Conservation (phyloP, 35 echinoderm and acorn worm genomes). For the Ptychodera flava region DNA sequence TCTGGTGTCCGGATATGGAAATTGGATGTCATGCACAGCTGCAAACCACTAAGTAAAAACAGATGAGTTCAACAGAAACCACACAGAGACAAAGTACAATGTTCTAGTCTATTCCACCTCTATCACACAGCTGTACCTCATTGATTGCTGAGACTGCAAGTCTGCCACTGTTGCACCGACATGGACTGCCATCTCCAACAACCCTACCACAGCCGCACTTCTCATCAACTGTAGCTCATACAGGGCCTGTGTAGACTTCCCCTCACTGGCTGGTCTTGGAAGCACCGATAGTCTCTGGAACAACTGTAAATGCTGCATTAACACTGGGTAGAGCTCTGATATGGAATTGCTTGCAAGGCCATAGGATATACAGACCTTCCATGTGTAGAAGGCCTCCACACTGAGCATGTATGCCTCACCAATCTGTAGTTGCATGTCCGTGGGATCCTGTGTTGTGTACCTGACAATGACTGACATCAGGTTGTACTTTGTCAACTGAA, state of each 20-base stretch:
- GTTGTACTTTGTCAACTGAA: conserved; percentile 56
- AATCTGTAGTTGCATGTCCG: conserved; percentile 88
- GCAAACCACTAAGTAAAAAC: no score
- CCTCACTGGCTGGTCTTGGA: conserved; percentile 54
- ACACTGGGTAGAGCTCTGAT: conserved; percentile 80
- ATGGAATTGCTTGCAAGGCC: conserved; percentile 53
- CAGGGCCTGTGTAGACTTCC: conserved; percentile 22
- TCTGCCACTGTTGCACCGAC: conserved; percentile 67
- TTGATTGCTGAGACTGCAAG: conserved; percentile 51
- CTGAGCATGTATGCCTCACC: conserved; percentile 76
- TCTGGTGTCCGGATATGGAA: no score
- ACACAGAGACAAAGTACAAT: no score
- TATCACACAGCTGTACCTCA: conserved; percentile 31
- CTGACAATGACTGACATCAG: conserved; percentile 53
- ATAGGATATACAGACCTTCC: conserved; percentile 72
- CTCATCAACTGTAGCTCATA: conserved; percentile 71
- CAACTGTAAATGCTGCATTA: conserved; percentile 85
- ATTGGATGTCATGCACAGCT: no score
- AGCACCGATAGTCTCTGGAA: conserved; percentile 90
- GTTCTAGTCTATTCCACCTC: neutral
- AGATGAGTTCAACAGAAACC: no score
- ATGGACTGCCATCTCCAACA: conserved; percentile 86
- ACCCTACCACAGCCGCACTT: conserved; percentile 40
- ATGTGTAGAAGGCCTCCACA: conserved; percentile 46
- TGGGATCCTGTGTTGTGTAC: conserved; percentile 65